Percentiles rank a stretch among this genome's conserved stretches.
Evolutionary conservation across 2,888 invertebrate species (phyloP).

Genomic region (Stegana nigrithorax): DNA sequence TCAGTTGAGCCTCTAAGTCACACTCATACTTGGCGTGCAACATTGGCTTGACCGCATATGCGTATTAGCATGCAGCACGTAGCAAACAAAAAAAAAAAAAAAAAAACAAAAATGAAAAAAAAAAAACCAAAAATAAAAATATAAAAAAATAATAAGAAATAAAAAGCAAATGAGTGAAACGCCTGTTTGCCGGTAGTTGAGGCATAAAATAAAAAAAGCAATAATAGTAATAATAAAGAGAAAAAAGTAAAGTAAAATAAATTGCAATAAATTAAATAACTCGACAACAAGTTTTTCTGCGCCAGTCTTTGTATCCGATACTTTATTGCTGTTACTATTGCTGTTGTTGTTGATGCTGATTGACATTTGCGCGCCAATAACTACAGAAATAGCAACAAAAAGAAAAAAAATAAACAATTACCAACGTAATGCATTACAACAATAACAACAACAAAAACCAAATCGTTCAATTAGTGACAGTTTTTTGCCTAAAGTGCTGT

Average conservation of each 20-base stretch:
- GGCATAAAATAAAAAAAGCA: no score
- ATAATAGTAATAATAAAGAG: no score
- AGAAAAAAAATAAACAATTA: no score
- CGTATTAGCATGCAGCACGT: neutral
- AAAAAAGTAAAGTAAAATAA: no score
- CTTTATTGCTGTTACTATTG: neutral
- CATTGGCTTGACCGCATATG: neutral
- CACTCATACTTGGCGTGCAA: neutral
- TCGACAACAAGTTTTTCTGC: neutral
- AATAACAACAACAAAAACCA: no score
- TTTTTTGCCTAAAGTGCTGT: no score
- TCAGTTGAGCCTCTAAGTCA: neutral
- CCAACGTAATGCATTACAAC: no score
- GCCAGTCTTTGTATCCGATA: neutral
- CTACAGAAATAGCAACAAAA: no score
- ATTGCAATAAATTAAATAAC: slow-evolving; percentile 7
- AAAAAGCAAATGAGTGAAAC: no score
- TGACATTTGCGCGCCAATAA: slow-evolving; percentile 32
- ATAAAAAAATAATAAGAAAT: neutral
- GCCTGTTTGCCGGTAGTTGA: no score
- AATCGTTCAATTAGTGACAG: neutral
- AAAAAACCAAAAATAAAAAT: neutral
- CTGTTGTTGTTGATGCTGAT: slow-evolving; percentile 14
- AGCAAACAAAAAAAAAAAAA: neutral
- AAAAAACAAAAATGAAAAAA: neutral